Conservation (phyloP, 2,888 invertebrate genomes). For the Ichneumon xanthorius region DNA sequence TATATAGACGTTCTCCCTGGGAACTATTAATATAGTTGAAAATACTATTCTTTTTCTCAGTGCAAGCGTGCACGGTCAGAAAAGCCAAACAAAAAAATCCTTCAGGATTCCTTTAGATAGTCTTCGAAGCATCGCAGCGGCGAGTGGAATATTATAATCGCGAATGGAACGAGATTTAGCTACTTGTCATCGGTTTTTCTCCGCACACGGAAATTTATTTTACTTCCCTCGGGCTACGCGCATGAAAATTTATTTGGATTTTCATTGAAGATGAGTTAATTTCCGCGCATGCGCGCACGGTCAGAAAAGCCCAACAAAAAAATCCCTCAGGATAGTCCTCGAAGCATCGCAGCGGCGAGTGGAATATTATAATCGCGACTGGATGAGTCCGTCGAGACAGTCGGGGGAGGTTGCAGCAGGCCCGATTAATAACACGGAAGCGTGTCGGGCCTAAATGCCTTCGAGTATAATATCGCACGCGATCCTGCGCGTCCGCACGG, state of each 20-base stretch:
- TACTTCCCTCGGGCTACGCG: not conserved
- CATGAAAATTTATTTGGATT: no score
- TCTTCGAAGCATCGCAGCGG: not conserved
- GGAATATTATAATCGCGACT: conserved; percentile 57
- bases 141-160: conserved; percentile 58
- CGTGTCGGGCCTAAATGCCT: conserved; percentile 58
- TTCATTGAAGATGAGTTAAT: no score
- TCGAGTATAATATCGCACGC: conserved; percentile 59
- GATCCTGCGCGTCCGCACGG: conserved; percentile 51
- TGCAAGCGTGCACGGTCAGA: no score
- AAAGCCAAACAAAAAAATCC: no score
- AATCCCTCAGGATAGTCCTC: no score
- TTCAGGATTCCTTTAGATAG: not conserved
- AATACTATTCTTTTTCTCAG: no score
- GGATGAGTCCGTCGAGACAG: conserved; percentile 41
- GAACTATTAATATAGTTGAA: no score
- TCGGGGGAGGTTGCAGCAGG: conserved; percentile 18
- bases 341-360: conserved; percentile 13
- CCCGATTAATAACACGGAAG: conserved; percentile 61
- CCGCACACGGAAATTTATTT: not conserved
- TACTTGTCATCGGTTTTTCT: not conserved
- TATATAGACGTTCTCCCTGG: no score
- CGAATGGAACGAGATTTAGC: conserved; percentile 31
- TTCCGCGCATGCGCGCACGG: no score
- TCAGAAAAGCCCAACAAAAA: no score